Percentiles rank a stretch among this genome's conserved stretches.
Evolutionary conservation across 2,797 vertebrate genomes (phyloP).

Genomic region (Platyrinchus mystaceus): DNA sequence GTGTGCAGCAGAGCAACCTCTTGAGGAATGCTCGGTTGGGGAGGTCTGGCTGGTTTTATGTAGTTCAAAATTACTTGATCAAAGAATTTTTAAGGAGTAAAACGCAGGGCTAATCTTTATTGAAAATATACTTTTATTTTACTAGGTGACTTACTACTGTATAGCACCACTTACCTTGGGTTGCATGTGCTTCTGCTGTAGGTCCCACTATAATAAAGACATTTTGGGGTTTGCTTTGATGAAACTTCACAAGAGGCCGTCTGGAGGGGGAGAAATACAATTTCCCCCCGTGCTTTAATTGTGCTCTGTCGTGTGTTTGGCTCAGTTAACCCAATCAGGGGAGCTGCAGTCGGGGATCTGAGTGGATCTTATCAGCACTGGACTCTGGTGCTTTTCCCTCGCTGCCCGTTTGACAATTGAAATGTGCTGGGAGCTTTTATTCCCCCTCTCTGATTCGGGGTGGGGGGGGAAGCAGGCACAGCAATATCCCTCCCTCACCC

Average conservation of each 20-base stretch:
- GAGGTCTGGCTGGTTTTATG: conserved; percentile 52
- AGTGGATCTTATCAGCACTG: conserved; percentile 8
- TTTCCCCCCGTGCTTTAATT: conserved; percentile 38
- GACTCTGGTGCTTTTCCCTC: background rate
- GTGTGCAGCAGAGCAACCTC: conserved; percentile 8
- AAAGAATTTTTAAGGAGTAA: conserved; percentile 54
- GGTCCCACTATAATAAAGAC: conserved; percentile 9
- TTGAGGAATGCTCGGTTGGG: background rate
- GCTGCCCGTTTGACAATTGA: background rate
- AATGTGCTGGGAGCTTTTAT: background rate
- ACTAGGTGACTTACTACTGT: conserved; percentile 65
- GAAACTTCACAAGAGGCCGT: conserved; percentile 42
- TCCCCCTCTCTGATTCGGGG: fast-evolving
- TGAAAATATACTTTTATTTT: conserved; percentile 62
- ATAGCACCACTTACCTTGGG: conserved; percentile 1
- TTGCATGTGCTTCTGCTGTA: conserved; percentile 44
- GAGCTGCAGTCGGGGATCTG: background rate
- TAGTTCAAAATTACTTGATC: conserved; percentile 62
- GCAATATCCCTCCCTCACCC: background rate
- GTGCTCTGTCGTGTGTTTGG: conserved; percentile 28
- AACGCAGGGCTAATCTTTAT: conserved; percentile 57
- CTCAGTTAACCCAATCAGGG: conserved; percentile 35
- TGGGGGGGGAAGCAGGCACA: background rate
- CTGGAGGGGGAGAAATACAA: conserved; percentile 49
- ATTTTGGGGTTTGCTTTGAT: conserved; percentile 54